Evolutionary conservation across 2,888 invertebrate species (phyloP).

Genomic region (Cantharis nigra): DNA sequence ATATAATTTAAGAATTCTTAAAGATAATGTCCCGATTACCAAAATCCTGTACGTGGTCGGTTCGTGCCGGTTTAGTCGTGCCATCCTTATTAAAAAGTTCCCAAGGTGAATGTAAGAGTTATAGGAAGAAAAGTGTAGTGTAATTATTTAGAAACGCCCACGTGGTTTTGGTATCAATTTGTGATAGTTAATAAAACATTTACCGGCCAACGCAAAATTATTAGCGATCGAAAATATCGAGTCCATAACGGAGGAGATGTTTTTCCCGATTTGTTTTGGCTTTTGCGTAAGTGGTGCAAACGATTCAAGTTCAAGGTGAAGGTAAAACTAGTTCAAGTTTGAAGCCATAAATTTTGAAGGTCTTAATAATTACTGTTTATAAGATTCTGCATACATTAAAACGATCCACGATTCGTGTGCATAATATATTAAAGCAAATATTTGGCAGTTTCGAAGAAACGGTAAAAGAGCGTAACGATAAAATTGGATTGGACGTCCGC

Average conservation of each 20-base stretch:
- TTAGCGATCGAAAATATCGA: background rate
- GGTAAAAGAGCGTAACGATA: background rate
- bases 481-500: background rate
- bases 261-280: background rate
- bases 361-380: background rate
- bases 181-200: background rate
- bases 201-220: background rate
- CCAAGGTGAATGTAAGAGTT: background rate
- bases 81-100: background rate
- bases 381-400: background rate
- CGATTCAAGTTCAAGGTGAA: constrained; percentile 1
- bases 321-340: background rate
- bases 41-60: too few species aligned
- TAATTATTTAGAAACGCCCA: background rate
- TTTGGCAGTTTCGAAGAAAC: background rate
- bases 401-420: background rate
- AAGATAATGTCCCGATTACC: too few species aligned
- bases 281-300: background rate
- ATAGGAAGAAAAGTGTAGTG: background rate
- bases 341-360: background rate
- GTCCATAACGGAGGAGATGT: background rate
- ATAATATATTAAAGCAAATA: background rate
- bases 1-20: too few species aligned
- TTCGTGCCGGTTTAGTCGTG: background rate
- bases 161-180: background rate